Evolutionary conservation across 2,113 vertebrate species (phyloP), one percentile per base, ranked within the genome.

Genomic region (Salvelinus fontinalis): DNA sequence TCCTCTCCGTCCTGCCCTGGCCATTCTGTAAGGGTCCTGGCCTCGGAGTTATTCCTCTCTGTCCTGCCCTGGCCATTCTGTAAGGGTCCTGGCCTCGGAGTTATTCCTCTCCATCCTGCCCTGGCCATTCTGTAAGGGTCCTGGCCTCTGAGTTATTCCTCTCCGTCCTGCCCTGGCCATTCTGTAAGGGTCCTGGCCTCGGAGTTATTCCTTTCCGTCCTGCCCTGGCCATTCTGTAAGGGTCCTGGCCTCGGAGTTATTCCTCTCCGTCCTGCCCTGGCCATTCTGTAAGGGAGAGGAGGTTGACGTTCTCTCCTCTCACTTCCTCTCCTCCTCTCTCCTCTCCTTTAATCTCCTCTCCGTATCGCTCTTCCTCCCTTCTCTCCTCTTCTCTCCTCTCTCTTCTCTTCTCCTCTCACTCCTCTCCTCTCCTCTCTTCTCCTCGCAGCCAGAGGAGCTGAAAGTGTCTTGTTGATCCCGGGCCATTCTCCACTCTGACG

Each of bases 401-500:
- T 54, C 20, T 16, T 34, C 8, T 73, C n/a, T 20, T 12, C 70
- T 64, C 7, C 27, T 48, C 4, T 48, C 75, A 51, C 67, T 75
- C 80, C 67, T 74, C 57, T 49, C 64, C 68, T 62, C 2, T 60
- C 20, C 72, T 74, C 60, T 74, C 65, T 69, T 72, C 67, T 51
- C 14, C 24, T 48, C 20, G 12, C 9, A 65, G 70, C 60, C 13
- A 18, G 51, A 18, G 51, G 11, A 70, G 2, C 71, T 67, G 77
- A 82, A 78, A 71, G 79, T 64, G 77, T 44, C 71, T 85, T 87
- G 77, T 87, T 49, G 16, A 66, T 71, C 51, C 31, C 31, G 70
- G 22, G 62, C 67, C 5, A 44, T 66, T 18, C 76, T 72, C 66
- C 65, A 64, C 66, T 76, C 74, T 16, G 16, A 26, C 7, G 60